Conservation (phyloP, 2,797 vertebrate species). For the Borostomias antarcticus region DNA sequence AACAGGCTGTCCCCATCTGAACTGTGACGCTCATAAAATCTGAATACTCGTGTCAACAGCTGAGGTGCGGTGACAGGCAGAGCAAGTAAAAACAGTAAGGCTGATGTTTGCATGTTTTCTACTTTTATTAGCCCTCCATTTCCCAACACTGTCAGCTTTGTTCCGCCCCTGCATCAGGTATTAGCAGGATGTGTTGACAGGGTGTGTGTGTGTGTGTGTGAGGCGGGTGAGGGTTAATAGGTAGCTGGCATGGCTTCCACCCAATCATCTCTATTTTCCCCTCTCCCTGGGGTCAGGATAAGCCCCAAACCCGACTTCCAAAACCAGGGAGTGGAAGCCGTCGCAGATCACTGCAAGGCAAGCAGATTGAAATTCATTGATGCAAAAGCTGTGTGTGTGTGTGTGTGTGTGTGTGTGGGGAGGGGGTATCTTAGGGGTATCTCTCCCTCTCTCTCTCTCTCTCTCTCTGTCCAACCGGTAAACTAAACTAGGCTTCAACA, state of each 20-base stretch:
- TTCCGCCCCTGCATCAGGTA: slow-evolving; percentile 6
- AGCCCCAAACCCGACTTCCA: slow-evolving; percentile 3
- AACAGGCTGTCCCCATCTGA: neutral
- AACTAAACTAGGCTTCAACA: too few relatives aligned
- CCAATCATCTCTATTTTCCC: neutral
- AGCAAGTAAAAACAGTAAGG: neutral
- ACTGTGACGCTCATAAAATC: neutral
- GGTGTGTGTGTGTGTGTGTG: slow-evolving; percentile 14
- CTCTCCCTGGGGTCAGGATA: neutral
- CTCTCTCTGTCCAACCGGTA: too few relatives aligned
- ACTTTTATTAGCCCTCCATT: slow-evolving; percentile 5
- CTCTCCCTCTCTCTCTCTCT: too few relatives aligned
- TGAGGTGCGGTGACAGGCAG: neutral
- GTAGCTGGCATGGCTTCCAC: neutral
- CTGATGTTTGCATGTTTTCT: slow-evolving; percentile 7
- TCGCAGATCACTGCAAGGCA: slow-evolving; percentile 4
- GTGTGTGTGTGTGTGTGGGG: too few relatives aligned
- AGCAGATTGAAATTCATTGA: slow-evolving; percentile 13
- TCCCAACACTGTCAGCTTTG: slow-evolving; percentile 16
- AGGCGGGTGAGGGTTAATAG: neutral
- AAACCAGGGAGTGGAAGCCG: neutral
- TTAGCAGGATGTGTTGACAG: slow-evolving; percentile 13
- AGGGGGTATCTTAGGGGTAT: too few relatives aligned
- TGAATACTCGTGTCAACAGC: neutral
- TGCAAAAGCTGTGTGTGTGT: neutral